Conservation (phyloP, 2,797 vertebrate genomes). For the Clarias pachynema region DNA sequence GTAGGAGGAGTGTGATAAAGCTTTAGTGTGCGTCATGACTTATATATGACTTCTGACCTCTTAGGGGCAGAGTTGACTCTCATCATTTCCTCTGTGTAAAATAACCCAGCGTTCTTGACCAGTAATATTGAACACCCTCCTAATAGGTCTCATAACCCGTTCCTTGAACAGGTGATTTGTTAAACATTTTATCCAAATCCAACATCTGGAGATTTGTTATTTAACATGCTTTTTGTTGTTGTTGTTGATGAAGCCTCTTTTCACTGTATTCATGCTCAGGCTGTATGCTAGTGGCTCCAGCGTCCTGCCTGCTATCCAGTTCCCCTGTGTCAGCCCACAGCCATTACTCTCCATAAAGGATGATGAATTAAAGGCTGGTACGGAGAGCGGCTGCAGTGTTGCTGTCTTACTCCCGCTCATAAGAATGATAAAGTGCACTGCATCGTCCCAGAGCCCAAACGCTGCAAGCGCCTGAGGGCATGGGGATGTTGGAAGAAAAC, state of each 20-base stretch:
- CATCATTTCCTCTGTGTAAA: slow-evolving; percentile 15
- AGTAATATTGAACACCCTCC: background rate
- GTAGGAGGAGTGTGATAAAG: slow-evolving; percentile 50
- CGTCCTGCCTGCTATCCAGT: slow-evolving; percentile 51
- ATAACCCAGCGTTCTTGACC: background rate
- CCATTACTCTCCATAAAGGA: slow-evolving; percentile 86
- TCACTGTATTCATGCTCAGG: slow-evolving; percentile 1
- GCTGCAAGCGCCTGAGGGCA: slow-evolving; percentile 63
- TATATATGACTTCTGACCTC: slow-evolving; percentile 40
- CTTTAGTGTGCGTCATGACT: slow-evolving; percentile 49
- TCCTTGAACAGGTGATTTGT: slow-evolving; percentile 1
- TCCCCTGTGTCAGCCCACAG: slow-evolving; percentile 72
- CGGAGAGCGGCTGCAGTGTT: slow-evolving; percentile 69
- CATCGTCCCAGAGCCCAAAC: slow-evolving; percentile 71
- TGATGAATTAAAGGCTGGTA: slow-evolving; percentile 81
- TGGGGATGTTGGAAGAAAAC: slow-evolving; percentile 66
- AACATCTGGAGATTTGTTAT: slow-evolving; percentile 6
- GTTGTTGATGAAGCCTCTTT: background rate
- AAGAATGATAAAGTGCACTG: slow-evolving; percentile 83
- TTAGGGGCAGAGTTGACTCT: background rate
- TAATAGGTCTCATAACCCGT: background rate
- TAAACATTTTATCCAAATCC: background rate
- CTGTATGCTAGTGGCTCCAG: slow-evolving; percentile 39
- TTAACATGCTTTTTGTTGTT: background rate
- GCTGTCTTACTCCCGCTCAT: slow-evolving; percentile 72